phyloP scores from a whole-genome alignment of 2,797 vertebrate genomes.

The Rhincodon typus region DNA sequence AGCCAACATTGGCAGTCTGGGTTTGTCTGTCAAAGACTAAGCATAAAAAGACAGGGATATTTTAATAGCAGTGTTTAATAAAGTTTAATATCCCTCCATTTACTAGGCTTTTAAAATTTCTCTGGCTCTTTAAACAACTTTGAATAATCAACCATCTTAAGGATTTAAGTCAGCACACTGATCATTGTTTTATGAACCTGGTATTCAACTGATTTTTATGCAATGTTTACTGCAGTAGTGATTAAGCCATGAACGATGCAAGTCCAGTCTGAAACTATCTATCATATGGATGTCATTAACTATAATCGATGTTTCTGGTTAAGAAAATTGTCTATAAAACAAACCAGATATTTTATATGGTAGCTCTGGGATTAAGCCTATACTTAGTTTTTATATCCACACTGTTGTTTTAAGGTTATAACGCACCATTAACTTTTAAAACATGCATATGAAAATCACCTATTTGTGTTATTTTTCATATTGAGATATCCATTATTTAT shows the following conservation, averaged over 20 bases:
- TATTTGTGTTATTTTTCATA: neutral
- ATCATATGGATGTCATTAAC: conserved; percentile 23
- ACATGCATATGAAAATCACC: neutral
- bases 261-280: neutral
- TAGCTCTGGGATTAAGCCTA: neutral
- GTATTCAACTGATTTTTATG: neutral
- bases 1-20: neutral
- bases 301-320: conserved; percentile 21
- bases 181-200: neutral
- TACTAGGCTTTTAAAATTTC: neutral
- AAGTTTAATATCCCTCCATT: neutral
- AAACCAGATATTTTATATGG: conserved; percentile 17
- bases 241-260: neutral
- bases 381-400: neutral
- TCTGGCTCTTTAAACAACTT: neutral
- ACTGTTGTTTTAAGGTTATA: neutral
- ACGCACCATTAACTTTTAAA: neutral
- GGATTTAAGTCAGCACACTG: neutral
- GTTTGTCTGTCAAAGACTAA: neutral
- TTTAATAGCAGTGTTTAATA: neutral
- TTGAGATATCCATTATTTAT: neutral
- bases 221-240: neutral
- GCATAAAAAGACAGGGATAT: neutral
- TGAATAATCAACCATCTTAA: neutral
- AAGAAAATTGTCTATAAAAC: conserved; percentile 16